These are phyloP conservation scores for Cyphomyrus discorhynchus DNA, from an alignment of 2,113 vertebrate genomes.

Conservation along the genomic window DNA sequence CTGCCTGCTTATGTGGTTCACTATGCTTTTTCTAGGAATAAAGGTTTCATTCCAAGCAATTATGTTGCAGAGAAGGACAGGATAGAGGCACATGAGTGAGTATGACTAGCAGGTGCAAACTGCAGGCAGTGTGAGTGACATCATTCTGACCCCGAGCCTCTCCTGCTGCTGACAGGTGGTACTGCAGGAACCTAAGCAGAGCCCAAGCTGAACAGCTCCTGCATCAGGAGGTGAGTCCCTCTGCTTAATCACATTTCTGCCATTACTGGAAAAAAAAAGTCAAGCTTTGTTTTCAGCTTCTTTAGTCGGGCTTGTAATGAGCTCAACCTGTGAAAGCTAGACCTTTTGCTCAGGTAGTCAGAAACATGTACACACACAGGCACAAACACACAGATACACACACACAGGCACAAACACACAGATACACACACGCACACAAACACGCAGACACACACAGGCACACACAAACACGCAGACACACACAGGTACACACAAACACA, in stretches of 20 bases:
- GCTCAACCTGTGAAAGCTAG: neutral
- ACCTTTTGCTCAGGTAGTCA: neutral
- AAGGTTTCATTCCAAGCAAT: constrained; percentile 82
- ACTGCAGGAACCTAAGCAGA: constrained; percentile 75
- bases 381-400: no score
- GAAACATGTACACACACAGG: neutral
- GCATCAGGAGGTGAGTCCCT: constrained; percentile 64
- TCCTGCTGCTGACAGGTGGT: constrained; percentile 66
- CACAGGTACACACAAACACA: no score
- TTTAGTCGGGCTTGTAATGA: neutral
- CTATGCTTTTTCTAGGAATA: constrained; percentile 57
- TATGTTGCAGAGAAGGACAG: constrained; percentile 71
- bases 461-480: no score
- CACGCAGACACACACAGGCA: neutral
- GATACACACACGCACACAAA: no score
- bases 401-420: neutral
- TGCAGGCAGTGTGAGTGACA: neutral
- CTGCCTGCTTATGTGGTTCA: neutral
- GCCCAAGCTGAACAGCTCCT: constrained; percentile 75
- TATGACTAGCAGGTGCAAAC: constrained; percentile 24
- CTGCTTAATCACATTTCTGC: neutral
- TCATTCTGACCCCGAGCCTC: neutral
- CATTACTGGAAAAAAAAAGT: neutral
- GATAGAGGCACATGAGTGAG: constrained; percentile 76
- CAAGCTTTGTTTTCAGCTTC: neutral